Base-by-base conservation (phyloP, 1,140 invertebrate genomes). In the Onthophagus taurus region DNA sequence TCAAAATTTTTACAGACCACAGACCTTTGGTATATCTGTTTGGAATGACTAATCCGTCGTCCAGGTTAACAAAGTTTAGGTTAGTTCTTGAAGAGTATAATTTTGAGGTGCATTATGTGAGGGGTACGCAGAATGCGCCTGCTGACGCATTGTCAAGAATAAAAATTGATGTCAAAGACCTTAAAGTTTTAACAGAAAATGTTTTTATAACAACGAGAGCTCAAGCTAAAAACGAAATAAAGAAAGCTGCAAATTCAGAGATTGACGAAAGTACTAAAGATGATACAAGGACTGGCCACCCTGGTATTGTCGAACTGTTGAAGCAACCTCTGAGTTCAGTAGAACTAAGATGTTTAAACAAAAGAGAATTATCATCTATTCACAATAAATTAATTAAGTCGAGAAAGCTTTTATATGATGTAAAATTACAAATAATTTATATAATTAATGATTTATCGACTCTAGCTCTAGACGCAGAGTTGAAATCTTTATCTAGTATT, bases 1-100 rank as follows among this genome's bases (percentile, higher is more conserved):
- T 67, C 37, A 44, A 52, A 20, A 59, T 71, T 13, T 31, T 57
- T 31, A 72, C 70, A 0, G 69, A 74, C 35, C 67, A 72, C 44
- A 57, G 59, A 43, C 53, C 61, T 0, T 16, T 53, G 24, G 17
- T 57, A 8, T 52, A 50, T 47, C 33, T 55, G 36, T 53, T 55
- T 39, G 23, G 17, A 14, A 50, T 53, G 42, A 33, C 13, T 5
- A 37, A 53, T 36, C 47, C 50, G 1, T 49, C 43, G 13, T 53
- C 41, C 39, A 31, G 48, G 24, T 42, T 53, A 26, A 31, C 48
- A 13, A 52, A 54, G 42, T 57, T 52, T 42, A 36, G 52, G 30
- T 31, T 53, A 30, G 2, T 11, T 12, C 44, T 57, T 44, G 57
- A 68, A 52, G 59, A 63, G 26, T 70, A 65, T 52, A 42, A 65